Evolutionary conservation across 2,113 vertebrate genomes (phyloP).

Genomic region (Nyctereutes procyonoides): DNA sequence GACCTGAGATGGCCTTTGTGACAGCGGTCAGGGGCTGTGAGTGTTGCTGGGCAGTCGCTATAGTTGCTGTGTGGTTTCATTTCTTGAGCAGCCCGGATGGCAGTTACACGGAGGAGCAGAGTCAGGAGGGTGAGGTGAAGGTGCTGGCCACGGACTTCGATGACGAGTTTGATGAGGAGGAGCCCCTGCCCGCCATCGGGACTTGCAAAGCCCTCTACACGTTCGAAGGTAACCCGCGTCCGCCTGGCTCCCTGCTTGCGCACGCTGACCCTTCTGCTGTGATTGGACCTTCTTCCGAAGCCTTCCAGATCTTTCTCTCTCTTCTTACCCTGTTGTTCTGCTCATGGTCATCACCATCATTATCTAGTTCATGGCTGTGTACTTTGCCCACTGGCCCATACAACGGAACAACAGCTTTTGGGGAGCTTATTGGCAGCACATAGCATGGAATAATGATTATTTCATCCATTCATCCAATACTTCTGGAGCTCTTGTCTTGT

Average conservation of each 20-base stretch:
- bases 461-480: background rate
- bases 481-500: background rate
- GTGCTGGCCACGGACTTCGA: slow-evolving; percentile 93
- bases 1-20: background rate
- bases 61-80: slow-evolving; percentile 89
- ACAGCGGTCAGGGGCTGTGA: accelerated
- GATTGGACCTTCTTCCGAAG: background rate
- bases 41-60: slow-evolving; percentile 80
- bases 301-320: background rate
- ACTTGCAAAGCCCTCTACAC: slow-evolving; percentile 98
- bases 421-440: background rate
- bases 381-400: background rate
- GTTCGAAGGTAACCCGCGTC: slow-evolving; percentile 91
- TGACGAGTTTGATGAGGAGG: slow-evolving; percentile 97
- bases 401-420: accelerated
- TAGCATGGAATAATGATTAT: accelerated
- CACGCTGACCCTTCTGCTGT: background rate
- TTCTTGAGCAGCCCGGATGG: slow-evolving; percentile 99
- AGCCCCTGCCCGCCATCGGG: slow-evolving; percentile 95
- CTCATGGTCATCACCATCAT: accelerated
- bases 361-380: background rate
- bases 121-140: slow-evolving; percentile 95
- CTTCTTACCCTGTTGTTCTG: accelerated
- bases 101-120: slow-evolving; percentile 99
- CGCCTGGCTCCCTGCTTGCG: background rate